Evolutionary conservation across 2,113 vertebrate genomes (phyloP).

Genomic region (Alexandromys fortis): DNA sequence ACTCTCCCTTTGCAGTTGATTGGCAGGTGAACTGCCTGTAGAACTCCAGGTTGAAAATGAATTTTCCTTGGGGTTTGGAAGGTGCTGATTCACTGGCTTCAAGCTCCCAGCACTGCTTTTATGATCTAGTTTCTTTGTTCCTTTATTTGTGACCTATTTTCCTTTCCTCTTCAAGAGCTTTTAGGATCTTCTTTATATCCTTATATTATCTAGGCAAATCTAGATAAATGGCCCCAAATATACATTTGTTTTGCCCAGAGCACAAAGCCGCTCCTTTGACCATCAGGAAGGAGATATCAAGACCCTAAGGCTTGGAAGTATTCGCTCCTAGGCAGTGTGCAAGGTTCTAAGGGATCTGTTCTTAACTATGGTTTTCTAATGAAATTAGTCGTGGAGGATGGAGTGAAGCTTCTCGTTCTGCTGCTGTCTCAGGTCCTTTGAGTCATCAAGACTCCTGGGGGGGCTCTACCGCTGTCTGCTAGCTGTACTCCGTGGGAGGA

Average conservation of each 20-base stretch:
- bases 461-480: neutral
- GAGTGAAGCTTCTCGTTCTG: neutral
- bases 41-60: slow-evolving; percentile 30
- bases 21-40: slow-evolving; percentile 39
- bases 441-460: slow-evolving; percentile 21
- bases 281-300: slow-evolving; percentile 34
- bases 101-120: slow-evolving; percentile 35
- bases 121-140: slow-evolving; percentile 45
- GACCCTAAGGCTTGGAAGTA: neutral
- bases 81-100: neutral
- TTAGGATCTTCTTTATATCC: slow-evolving; percentile 37
- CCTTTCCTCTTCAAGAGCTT: neutral
- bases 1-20: slow-evolving; percentile 34
- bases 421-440: neutral
- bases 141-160: slow-evolving; percentile 25
- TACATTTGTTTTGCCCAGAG: slow-evolving; percentile 42
- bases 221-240: slow-evolving; percentile 51
- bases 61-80: slow-evolving; percentile 49
- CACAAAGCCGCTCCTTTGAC: neutral
- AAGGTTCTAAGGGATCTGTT: neutral
- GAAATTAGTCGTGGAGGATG: slow-evolving; percentile 42
- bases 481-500: neutral
- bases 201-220: slow-evolving; percentile 53
- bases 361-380: slow-evolving; percentile 34
- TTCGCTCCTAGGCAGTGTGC: slow-evolving; percentile 34